A percentile compares a stretch with the other conserved stretches of the same genome.
Evolutionary conservation across 1,140 invertebrate genomes (phyloP).

Genomic region (Ceratosolen fusciceps): DNA sequence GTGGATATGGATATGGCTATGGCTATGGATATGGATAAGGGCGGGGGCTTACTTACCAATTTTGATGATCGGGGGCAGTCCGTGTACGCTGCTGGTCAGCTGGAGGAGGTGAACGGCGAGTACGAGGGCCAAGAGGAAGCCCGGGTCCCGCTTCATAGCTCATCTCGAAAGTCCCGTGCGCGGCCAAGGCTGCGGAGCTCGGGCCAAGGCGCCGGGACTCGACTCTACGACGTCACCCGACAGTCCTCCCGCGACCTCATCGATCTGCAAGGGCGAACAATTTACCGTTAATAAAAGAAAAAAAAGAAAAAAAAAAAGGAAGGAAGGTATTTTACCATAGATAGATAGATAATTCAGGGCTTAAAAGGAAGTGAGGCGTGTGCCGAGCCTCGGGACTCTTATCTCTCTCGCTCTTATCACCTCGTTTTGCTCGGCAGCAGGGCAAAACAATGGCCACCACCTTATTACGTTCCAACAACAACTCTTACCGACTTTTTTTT

Average conservation of each 20-base stretch:
- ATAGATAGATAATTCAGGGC: no score
- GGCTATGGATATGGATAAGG: slow-evolving; percentile 29
- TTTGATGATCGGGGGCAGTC: slow-evolving; percentile 68
- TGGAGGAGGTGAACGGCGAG: slow-evolving; percentile 63
- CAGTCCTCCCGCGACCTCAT: slow-evolving; percentile 36
- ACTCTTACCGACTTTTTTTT: no score
- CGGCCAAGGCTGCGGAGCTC: neutral
- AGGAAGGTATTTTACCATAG: no score
- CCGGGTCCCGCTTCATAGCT: slow-evolving; percentile 70
- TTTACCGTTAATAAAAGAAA: no score
- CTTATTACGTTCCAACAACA: no score
- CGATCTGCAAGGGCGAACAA: slow-evolving; percentile 30
- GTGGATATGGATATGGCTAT: slow-evolving; percentile 28
- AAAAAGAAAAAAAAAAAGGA: no score
- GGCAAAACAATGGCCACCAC: no score
- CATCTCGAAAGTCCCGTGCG: slow-evolving; percentile 63
- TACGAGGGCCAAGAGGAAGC: slow-evolving; percentile 69
- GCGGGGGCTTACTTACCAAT: slow-evolving; percentile 64
- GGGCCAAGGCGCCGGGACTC: neutral
- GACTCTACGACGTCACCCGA: slow-evolving; percentile 25
- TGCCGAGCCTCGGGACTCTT: no score
- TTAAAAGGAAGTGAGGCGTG: no score
- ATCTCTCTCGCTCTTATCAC: no score
- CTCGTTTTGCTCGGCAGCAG: no score
- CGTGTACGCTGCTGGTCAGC: slow-evolving; percentile 56